Base-by-base conservation (phyloP, 2,113 vertebrate genomes). In the Ploceus nigricollis region DNA sequence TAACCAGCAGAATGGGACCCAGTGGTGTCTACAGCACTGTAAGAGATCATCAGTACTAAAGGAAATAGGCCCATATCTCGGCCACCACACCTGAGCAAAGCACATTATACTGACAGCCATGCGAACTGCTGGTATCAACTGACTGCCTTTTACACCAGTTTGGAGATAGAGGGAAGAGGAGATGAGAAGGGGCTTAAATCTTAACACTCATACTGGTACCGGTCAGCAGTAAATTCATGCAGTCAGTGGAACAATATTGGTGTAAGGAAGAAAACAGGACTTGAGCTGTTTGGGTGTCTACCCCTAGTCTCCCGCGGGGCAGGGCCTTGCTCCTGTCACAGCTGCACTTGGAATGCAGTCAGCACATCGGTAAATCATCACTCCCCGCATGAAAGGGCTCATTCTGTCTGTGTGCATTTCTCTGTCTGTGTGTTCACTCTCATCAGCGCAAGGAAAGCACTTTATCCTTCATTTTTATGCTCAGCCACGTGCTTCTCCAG, bases 391-490 rank as follows among this genome's bases (percentile, higher is more conserved):
- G 79, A 95, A 96, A 96, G 93, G 70, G 92, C 80, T 96, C 92
- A 28, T 94, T 94, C 85, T 96, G 88, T 60, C 94, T 73, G 68
- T 30, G 70, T 79, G 87, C 61, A n/a, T 86, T 91, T 90, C 70
- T 66, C 72, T 53, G 48, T 93, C 91, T 86, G 50, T 65, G 87
- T 75, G 85, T 33, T 95, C 64, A 4, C 37, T 75, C 78, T 86
- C 7, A 1, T 70, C 85, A 82, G 53, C 1, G 11, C 33, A 53
- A 94, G 87, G 57, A 83, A 96, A 65, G 54, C 58, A 73, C 60
- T 93, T 90, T 60, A 97, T 87, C 92, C 94, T 94, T 97, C 85
- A 85, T 96, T 92, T 91, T 64, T 88, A 80, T 94, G 89, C 94
- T 95, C 78, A 85, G 66, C 80, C 85, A 91, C 7, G 9, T 60